A percentile compares a stretch with the other conserved stretches of the same genome.
These are phyloP conservation scores for Tipula unca DNA, from an alignment of 2,888 invertebrate species.

Conservation along the genomic window DNA sequence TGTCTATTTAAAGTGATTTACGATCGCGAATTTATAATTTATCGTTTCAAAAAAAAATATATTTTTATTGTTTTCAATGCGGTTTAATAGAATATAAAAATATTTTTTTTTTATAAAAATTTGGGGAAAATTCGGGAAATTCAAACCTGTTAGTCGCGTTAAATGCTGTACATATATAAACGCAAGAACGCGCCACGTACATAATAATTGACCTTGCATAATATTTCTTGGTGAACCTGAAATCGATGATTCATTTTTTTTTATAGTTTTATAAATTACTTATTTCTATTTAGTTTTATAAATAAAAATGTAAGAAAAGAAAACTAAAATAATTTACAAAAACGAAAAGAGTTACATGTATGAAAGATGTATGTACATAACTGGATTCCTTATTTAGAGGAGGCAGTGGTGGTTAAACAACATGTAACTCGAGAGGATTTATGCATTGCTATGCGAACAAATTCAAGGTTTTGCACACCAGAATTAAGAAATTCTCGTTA, in stretches of 20 bases:
- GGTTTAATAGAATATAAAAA: neutral
- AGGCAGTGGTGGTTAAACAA: neutral
- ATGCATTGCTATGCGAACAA: neutral
- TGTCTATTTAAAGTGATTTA: constrained; percentile 8
- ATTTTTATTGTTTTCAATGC: neutral
- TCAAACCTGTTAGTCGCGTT: neutral
- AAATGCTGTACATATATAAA: neutral
- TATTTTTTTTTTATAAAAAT: neutral
- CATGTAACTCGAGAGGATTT: neutral
- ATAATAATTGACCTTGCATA: neutral
- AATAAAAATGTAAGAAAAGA: neutral
- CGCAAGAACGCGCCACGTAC: neutral
- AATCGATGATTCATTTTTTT: neutral
- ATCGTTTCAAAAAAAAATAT: neutral
- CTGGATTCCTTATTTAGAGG: neutral
- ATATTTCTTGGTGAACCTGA: neutral
- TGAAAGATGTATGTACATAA: neutral
- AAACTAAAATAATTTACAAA: neutral
- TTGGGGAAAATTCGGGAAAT: neutral
- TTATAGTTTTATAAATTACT: neutral
- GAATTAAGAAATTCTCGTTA: neutral
- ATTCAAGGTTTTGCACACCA: neutral
- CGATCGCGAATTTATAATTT: neutral
- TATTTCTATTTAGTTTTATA: neutral
- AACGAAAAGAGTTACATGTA: neutral